Conservation (phyloP, 1,140 invertebrate species). For the Melanaphis sacchari region DNA sequence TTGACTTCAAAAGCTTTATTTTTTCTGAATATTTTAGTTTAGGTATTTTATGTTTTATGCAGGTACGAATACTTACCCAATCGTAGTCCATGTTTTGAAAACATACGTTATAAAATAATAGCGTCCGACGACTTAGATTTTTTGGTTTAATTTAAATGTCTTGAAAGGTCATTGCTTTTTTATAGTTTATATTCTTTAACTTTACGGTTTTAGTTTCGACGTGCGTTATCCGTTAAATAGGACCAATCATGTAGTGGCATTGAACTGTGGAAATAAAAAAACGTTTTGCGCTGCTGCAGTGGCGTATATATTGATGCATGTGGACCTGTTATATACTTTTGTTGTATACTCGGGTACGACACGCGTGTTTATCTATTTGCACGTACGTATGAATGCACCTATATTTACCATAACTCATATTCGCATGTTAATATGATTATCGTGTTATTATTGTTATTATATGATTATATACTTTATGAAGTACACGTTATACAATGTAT, state of each 20-base stretch:
- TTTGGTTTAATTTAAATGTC: neutral
- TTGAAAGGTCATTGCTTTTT: neutral
- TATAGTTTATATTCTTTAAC: neutral
- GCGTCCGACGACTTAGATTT: neutral
- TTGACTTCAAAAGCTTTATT: neutral
- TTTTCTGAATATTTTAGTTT: neutral
- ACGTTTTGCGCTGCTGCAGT: neutral
- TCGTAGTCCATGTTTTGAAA: neutral
- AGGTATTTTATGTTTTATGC: too few relatives aligned
- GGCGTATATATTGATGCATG: neutral
- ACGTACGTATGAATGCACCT: neutral
- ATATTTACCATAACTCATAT: conserved; percentile 8
- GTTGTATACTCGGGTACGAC: neutral
- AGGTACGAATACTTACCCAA: too few relatives aligned
- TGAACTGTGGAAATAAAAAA: conserved; percentile 20
- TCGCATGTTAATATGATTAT: neutral
- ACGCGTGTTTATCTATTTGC: neutral
- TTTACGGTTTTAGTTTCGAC: neutral
- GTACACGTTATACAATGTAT: neutral
- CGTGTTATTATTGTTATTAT: neutral
- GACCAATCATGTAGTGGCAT: neutral
- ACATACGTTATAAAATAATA: neutral
- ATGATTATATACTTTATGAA: neutral
- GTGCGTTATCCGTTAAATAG: neutral
- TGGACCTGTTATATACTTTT: neutral